phyloP scores from a whole-genome alignment of 1,140 invertebrate species.

The Drosophila watanabei region DNA sequence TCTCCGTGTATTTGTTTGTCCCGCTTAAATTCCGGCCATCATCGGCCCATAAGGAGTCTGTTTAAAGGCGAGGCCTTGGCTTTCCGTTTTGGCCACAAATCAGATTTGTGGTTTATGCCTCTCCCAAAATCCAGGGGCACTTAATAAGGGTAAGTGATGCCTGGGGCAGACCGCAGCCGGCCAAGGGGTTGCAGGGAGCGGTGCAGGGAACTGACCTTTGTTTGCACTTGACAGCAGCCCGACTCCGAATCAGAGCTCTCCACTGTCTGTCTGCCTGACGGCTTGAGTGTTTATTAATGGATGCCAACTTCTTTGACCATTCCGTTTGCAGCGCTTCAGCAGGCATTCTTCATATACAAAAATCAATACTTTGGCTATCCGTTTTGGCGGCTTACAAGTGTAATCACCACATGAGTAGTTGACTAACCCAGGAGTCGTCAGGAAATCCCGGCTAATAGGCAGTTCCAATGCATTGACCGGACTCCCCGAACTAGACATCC shows the following conservation, averaged over 20 bases:
- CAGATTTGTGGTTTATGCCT: constrained; percentile 52
- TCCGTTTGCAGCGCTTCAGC: constrained; percentile 5
- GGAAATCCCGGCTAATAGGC: constrained; percentile 67
- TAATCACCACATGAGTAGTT: constrained; percentile 63
- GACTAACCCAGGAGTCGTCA: constrained; percentile 42
- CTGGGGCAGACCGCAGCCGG: constrained; percentile 16
- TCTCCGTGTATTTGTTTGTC: constrained; percentile 28
- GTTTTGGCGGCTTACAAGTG: constrained; percentile 62
- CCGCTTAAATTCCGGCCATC: constrained; percentile 10
- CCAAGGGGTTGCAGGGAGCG: constrained; percentile 21
- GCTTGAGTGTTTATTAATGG: constrained; percentile 69
- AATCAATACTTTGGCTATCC: constrained; percentile 73
- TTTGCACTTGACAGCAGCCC: constrained; percentile 53
- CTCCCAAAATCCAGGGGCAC: constrained; percentile 30
- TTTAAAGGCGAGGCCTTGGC: constrained; percentile 12
- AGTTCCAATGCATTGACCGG: constrained; percentile 55
- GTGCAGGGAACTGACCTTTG: constrained; percentile 28
- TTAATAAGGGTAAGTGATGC: constrained; percentile 42
- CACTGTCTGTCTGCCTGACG: constrained; percentile 19
- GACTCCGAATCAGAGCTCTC: constrained; percentile 29
- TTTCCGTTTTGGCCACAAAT: constrained; percentile 47
- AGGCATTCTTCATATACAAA: constrained; percentile 54
- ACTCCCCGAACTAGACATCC: constrained; percentile 10
- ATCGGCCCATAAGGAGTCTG: constrained; percentile 7
- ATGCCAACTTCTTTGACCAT: constrained; percentile 47